phyloP scores from a whole-genome alignment of 2,113 vertebrate species.

The Ailurus styani region DNA sequence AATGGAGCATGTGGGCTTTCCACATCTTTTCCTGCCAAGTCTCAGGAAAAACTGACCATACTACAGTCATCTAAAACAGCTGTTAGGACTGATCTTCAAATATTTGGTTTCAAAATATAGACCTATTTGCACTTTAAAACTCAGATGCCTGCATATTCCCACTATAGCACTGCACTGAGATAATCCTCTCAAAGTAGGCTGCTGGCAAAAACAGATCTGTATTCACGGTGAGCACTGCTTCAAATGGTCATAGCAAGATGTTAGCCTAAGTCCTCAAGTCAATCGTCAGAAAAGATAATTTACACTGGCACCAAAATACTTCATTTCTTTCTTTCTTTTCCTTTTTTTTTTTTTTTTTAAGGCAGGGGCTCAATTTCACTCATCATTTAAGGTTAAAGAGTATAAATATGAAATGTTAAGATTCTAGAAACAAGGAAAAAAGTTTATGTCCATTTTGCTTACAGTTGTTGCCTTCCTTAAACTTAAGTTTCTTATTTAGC shows the following conservation, averaged over 20 bases:
- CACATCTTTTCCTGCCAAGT: conserved; percentile 63
- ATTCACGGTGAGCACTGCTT: conserved; percentile 31
- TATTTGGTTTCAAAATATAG: conserved; percentile 67
- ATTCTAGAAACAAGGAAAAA: conserved; percentile 14
- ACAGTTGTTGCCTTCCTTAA: conserved; percentile 9
- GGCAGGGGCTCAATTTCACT: not conserved
- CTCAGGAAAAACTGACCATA: conserved; percentile 47
- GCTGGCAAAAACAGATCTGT: conserved; percentile 29
- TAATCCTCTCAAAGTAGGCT: conserved; percentile 39
- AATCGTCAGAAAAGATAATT: conserved; percentile 6
- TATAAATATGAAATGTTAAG: conserved; percentile 19
- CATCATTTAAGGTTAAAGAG: conserved; percentile 8
- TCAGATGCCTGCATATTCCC: conserved; percentile 36
- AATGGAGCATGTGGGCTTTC: conserved; percentile 61
- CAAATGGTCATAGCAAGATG: not conserved
- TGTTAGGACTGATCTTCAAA: conserved; percentile 58
- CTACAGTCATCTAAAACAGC: conserved; percentile 63
- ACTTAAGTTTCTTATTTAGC: not conserved
- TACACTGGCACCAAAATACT: not conserved
- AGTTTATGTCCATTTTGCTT: not conserved
- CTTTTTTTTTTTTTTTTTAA: not conserved
- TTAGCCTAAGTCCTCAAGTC: conserved; percentile 2
- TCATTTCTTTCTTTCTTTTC: not conserved
- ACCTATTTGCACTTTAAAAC: conserved; percentile 55
- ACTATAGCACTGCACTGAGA: not conserved